Evolutionary conservation across 2,888 invertebrate species (phyloP).

Genomic region (Synergus japonicus): DNA sequence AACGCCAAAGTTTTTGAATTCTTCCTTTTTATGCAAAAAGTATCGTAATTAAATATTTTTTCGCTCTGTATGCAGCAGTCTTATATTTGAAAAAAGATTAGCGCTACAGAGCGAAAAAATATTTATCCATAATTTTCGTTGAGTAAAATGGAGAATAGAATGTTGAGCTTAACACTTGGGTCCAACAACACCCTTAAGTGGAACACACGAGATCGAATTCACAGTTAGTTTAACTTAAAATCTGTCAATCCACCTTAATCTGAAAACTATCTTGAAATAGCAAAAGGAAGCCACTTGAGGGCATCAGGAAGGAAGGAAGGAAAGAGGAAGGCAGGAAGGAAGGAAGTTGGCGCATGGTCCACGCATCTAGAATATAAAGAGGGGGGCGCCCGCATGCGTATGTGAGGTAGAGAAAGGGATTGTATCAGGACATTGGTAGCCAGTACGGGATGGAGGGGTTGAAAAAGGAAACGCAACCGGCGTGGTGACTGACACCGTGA

Average conservation of each 20-base stretch:
- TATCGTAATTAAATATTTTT: too few species aligned
- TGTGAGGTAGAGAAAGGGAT: conserved; percentile 17
- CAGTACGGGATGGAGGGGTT: conserved; percentile 33
- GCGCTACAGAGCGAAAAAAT: too few species aligned
- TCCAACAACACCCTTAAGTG: too few species aligned
- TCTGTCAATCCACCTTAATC: background rate
- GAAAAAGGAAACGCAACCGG: conserved; percentile 43
- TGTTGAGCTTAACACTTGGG: too few species aligned
- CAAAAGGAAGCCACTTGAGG: conserved; percentile 7
- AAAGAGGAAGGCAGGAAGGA: too few species aligned
- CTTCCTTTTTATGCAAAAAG: too few species aligned
- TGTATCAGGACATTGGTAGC: conserved; percentile 1
- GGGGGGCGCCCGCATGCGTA: conserved; percentile 25
- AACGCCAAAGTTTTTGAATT: too few species aligned
- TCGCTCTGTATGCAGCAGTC: too few species aligned
- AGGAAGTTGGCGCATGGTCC: conserved; percentile 34
- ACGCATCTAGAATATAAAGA: conserved; percentile 22
- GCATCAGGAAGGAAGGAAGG: conserved; percentile 39
- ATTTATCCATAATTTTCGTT: too few species aligned
- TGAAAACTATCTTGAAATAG: background rate
- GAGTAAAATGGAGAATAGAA: too few species aligned
- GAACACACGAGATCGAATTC: too few species aligned
- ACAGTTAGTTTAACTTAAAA: background rate
- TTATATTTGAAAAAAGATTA: too few species aligned
- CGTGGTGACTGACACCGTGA: conserved; percentile 38